Evolutionary conservation across 37 sponge, comb jelly and placozoan genomes (phyloP).

Genomic region (Diacarnus erythraeanus): DNA sequence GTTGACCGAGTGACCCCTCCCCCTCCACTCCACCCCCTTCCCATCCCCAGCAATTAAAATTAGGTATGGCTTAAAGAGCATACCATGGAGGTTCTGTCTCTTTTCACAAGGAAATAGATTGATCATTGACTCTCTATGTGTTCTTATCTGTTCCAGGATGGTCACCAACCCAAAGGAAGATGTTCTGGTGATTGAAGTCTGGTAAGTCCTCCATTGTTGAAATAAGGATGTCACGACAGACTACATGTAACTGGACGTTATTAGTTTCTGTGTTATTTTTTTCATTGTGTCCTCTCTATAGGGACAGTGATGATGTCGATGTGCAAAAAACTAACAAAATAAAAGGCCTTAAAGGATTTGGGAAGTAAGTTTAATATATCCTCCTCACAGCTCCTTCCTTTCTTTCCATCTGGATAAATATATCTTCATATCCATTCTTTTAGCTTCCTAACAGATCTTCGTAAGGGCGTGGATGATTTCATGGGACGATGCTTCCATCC

Average conservation of each 20-base stretch:
- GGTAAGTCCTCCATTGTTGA: constrained; percentile 13
- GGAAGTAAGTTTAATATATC: constrained; percentile 15
- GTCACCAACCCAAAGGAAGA: constrained; percentile 25
- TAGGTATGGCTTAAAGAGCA: no score
- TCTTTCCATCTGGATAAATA: neutral
- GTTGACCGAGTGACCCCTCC: no score
- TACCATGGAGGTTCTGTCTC: no score
- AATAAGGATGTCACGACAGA: neutral
- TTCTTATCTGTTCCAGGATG: constrained; percentile 4
- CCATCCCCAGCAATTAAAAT: no score
- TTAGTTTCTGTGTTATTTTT: neutral
- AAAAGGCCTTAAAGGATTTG: constrained; percentile 46
- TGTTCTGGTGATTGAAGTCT: constrained; percentile 41
- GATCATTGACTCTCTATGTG: neutral
- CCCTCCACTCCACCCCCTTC: no score
- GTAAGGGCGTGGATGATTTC: constrained; percentile 47
- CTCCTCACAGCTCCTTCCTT: neutral
- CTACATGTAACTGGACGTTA: neutral
- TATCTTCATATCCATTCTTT: neutral
- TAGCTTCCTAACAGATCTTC: constrained; percentile 31
- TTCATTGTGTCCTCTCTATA: neutral
- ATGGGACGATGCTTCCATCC: constrained; percentile 50
- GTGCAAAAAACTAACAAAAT: neutral
- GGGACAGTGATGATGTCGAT: constrained; percentile 51
- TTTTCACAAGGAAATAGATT: neutral